Evolutionary conservation across 2,888 invertebrate genomes (phyloP).

Genomic region (Mythimna pallens): DNA sequence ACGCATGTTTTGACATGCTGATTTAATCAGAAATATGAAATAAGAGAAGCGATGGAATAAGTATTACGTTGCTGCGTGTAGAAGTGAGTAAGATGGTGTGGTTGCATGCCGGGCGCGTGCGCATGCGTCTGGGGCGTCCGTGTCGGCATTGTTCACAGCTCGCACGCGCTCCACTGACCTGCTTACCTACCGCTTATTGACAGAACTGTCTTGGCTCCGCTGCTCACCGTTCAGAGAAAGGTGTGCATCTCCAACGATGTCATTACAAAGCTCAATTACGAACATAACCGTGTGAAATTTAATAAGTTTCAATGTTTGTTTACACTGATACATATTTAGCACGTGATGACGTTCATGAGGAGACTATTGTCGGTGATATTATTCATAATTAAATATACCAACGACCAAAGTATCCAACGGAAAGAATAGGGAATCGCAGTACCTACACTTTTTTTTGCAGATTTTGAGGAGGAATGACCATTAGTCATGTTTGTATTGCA

Average conservation of each 20-base stretch:
- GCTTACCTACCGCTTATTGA: constrained; percentile 87
- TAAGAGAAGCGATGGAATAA: constrained; percentile 62
- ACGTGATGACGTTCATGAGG: constrained; percentile 43
- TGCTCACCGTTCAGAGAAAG: constrained; percentile 79
- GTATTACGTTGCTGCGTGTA: constrained; percentile 52
- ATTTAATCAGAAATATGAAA: constrained; percentile 51
- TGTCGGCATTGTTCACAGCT: constrained; percentile 78
- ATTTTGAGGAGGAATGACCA: constrained; percentile 17
- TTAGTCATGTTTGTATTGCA: constrained; percentile 43
- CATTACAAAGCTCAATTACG: constrained; percentile 57
- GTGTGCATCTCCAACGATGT: constrained; percentile 65
- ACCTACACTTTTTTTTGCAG: background rate
- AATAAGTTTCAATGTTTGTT: constrained; percentile 57
- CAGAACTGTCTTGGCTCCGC: constrained; percentile 87
- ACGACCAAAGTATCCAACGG: background rate
- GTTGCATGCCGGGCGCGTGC: constrained; percentile 70
- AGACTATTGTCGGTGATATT: constrained; percentile 46
- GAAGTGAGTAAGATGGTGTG: constrained; percentile 30
- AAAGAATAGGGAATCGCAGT: constrained; percentile 10
- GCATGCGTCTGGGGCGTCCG: constrained; percentile 70
- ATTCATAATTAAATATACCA: constrained; percentile 30
- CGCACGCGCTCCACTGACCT: constrained; percentile 87
- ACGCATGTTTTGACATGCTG: constrained; percentile 56
- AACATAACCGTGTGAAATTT: constrained; percentile 45
- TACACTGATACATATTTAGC: constrained; percentile 57